phyloP scores from a whole-genome alignment of 2,797 vertebrate species.

The Nyctalus aviator region DNA sequence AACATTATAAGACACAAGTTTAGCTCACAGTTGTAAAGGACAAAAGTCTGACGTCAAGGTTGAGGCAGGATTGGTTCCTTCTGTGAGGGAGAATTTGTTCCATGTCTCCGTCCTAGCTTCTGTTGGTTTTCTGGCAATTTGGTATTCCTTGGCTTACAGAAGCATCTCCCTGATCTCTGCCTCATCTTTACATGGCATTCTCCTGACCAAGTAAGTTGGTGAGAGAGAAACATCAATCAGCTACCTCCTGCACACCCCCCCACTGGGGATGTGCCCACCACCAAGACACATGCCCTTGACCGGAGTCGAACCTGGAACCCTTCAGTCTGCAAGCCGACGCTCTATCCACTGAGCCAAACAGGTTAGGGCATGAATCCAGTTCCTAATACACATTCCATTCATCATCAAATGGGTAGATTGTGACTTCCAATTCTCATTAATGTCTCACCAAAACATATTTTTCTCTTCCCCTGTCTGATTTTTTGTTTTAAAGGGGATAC shows the following conservation, averaged over 20 bases:
- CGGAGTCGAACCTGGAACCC: no score
- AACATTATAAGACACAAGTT: background rate
- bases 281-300: no score
- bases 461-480: background rate
- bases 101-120: background rate
- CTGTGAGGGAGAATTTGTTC: background rate
- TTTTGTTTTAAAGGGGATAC: background rate
- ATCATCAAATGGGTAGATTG: background rate
- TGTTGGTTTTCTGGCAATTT: background rate
- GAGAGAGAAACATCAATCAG: no score
- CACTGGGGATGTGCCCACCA: no score
- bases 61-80: background rate
- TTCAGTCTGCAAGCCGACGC: no score
- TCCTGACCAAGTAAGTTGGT: background rate
- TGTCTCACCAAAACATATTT: slow-evolving; percentile 5
- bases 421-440: background rate
- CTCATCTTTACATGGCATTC: background rate
- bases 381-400: background rate
- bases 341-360: no score
- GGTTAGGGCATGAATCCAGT: no score
- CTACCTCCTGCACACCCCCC: no score
- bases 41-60: background rate
- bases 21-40: background rate
- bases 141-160: background rate
- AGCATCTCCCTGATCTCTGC: background rate